A percentile compares a stretch with the other conserved stretches of the same genome.
phyloP scores from a whole-genome alignment of 1,140 invertebrate species.

The Pseudomyrmex sp. region DNA sequence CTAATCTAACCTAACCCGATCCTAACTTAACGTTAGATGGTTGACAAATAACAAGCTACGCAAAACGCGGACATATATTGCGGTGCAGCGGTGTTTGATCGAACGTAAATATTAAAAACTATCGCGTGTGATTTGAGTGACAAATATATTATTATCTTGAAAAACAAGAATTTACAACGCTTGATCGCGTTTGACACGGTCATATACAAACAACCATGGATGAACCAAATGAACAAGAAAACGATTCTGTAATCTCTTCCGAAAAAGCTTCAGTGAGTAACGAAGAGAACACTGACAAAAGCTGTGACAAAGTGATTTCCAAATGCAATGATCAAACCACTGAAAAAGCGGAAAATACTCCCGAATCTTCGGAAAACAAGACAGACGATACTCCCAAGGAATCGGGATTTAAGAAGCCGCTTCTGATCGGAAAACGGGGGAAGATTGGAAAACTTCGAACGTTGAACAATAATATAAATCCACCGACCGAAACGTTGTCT shows the following conservation, averaged over 20 bases:
- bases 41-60: neutral
- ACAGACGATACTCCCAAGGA: neutral
- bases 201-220: slow-evolving; percentile 1
- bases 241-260: neutral
- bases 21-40: no score
- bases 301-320: neutral
- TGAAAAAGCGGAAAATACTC: neutral
- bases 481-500: neutral
- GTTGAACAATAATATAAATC: neutral
- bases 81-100: neutral
- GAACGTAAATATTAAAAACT: neutral
- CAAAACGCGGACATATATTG: neutral
- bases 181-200: neutral
- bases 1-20: neutral
- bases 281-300: neutral
- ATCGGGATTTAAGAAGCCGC: slow-evolving; percentile 45
- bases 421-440: slow-evolving; percentile 67
- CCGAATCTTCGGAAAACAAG: neutral
- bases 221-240: neutral
- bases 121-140: neutral
- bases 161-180: neutral
- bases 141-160: neutral
- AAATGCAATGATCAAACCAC: neutral
- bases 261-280: neutral
- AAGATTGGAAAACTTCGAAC: slow-evolving; percentile 50